These are phyloP conservation scores for Drosophila nr. perissopoda DNA, from an alignment of 2,888 invertebrate species.

Conservation along the genomic window DNA sequence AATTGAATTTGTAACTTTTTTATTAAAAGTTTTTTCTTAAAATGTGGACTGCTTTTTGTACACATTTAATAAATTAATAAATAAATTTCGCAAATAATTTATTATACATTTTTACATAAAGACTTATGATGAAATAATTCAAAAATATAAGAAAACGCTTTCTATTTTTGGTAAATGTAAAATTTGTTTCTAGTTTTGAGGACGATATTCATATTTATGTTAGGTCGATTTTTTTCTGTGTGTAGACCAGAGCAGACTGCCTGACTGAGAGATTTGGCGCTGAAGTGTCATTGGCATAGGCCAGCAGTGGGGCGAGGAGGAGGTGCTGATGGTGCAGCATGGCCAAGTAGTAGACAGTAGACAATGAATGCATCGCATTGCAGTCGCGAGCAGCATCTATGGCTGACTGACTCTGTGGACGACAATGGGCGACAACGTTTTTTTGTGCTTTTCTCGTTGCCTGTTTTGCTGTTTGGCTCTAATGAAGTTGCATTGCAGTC, in stretches of 20 bases:
- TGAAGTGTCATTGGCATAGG: conserved; percentile 68
- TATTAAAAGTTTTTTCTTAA: no score
- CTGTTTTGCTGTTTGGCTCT: conserved; percentile 45
- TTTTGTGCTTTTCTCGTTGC: conserved; percentile 21
- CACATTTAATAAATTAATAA: not conserved
- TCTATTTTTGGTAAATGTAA: no score
- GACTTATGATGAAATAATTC: no score
- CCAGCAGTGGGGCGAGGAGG: conserved; percentile 16
- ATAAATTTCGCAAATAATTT: not conserved
- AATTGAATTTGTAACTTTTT: no score
- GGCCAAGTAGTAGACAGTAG: conserved; percentile 41
- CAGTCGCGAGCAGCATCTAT: conserved; percentile 21
- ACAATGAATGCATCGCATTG: conserved; percentile 36
- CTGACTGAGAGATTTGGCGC: conserved; percentile 32
- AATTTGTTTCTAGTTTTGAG: not conserved
- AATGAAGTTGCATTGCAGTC: conserved; percentile 69
- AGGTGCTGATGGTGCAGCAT: conserved; percentile 22
- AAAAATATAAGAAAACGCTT: no score
- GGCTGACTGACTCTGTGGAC: conserved; percentile 66
- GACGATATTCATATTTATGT: not conserved
- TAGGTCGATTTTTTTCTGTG: not conserved
- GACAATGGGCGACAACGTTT: conserved; percentile 44
- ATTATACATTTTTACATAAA: no score
- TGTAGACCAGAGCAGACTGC: conserved; percentile 44
- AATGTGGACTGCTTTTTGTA: no score